Conservation (phyloP, 2,888 invertebrate species). For the Steinernema hermaphroditum region DNA sequence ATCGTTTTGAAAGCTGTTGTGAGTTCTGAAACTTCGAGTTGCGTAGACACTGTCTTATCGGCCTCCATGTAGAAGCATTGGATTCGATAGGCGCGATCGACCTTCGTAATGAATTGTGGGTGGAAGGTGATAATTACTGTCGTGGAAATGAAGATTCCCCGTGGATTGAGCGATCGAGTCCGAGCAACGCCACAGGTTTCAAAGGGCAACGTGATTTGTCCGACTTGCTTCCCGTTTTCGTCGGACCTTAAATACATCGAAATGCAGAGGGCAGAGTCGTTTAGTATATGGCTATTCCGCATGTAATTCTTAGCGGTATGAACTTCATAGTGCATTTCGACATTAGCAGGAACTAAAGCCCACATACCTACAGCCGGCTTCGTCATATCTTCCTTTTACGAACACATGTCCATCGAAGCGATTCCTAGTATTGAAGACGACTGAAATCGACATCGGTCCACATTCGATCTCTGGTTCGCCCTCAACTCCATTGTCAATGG, state of each 20-base stretch:
- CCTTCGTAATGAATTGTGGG: slow-evolving; percentile 45
- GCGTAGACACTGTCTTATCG: slow-evolving; percentile 60
- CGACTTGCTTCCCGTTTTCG: slow-evolving; percentile 46
- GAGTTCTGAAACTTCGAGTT: slow-evolving; percentile 60
- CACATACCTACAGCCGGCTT: slow-evolving; percentile 10
- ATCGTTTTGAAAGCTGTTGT: slow-evolving; percentile 63
- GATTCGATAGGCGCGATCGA: slow-evolving; percentile 60
- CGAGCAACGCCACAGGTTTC: slow-evolving; percentile 40
- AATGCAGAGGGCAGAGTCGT: too few species aligned
- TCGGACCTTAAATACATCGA: slow-evolving; percentile 50
- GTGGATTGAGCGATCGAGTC: slow-evolving; percentile 43
- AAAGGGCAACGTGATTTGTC: slow-evolving; percentile 41
- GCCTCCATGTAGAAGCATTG: slow-evolving; percentile 66
- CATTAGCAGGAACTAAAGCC: too few species aligned
- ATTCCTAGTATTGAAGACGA: slow-evolving; percentile 52
- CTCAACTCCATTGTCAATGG: slow-evolving; percentile 20
- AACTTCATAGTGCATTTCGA: too few species aligned
- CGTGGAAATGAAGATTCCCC: slow-evolving; percentile 43
- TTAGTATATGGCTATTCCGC: too few species aligned
- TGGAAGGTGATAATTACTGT: slow-evolving; percentile 44
- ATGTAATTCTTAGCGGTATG: too few species aligned
- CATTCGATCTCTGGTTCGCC: slow-evolving; percentile 10
- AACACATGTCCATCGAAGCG: slow-evolving; percentile 54
- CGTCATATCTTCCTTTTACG: slow-evolving; percentile 31
- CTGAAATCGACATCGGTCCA: slow-evolving; percentile 36